phyloP scores from a whole-genome alignment of 2,797 vertebrate genomes.

The Tragelaphus eurycerus region DNA sequence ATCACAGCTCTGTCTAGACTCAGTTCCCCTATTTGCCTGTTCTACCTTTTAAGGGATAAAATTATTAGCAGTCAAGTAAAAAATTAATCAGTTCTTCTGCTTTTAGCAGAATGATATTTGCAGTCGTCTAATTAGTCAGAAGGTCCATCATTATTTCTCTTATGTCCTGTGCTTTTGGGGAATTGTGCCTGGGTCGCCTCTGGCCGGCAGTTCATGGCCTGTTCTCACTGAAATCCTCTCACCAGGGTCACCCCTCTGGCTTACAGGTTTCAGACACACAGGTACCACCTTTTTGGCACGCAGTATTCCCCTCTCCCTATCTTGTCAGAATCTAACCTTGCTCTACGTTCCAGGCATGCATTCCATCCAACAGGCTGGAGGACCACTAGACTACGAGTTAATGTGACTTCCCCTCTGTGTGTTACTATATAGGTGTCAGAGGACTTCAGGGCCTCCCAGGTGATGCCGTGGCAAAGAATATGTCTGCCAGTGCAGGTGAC shows the following conservation, averaged over 20 bases:
- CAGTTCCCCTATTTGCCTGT: slow-evolving; percentile 40
- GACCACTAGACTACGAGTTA: background rate
- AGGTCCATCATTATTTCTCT: background rate
- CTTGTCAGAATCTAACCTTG: no score
- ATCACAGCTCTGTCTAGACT: slow-evolving; percentile 39
- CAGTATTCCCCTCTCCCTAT: rapidly evolving
- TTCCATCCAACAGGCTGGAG: background rate
- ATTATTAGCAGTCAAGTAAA: slow-evolving; percentile 61
- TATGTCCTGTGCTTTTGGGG: background rate
- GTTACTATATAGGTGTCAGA: background rate
- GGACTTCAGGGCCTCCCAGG: background rate
- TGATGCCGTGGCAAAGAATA: background rate
- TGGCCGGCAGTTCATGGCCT: background rate
- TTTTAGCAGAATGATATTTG: slow-evolving; percentile 60
- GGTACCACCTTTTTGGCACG: background rate
- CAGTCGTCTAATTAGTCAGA: slow-evolving; percentile 48
- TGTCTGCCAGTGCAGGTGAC: background rate
- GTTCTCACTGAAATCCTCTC: background rate
- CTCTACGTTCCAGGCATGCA: background rate
- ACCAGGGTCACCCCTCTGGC: rapidly evolving
- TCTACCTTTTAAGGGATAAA: slow-evolving; percentile 48
- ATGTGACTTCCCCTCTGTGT: background rate
- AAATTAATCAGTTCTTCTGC: slow-evolving; percentile 66
- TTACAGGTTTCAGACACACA: background rate
- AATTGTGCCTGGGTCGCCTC: no score